Conservation (phyloP, 2,797 vertebrate species). For the Betta splendens region DNA sequence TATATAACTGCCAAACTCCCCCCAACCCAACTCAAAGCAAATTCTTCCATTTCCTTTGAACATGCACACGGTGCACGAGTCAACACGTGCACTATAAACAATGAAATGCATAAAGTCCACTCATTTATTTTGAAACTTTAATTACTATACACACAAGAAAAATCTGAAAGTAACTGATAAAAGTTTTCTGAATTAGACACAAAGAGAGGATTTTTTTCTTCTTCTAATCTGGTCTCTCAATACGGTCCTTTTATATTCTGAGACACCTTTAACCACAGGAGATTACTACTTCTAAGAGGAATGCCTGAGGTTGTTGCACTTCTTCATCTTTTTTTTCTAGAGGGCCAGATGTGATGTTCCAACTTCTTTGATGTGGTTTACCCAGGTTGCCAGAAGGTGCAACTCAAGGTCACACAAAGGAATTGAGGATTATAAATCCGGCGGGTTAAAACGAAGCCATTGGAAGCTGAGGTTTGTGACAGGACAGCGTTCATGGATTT, state of each 20-base stretch:
- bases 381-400: conserved; percentile 37
- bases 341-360: conserved; percentile 52
- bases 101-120: not conserved
- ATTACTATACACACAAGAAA: not conserved
- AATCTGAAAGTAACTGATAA: not conserved
- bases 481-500: conserved; percentile 6
- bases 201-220: conserved; percentile 11
- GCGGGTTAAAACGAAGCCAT: conserved; percentile 13
- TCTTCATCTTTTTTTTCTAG: conserved; percentile 50
- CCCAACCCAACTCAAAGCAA: conserved; percentile 3
- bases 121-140: not conserved
- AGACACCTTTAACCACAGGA: conserved; percentile 50
- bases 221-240: conserved; percentile 26
- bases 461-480: conserved; percentile 13
- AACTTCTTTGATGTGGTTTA: conserved; percentile 57
- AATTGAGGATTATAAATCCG: conserved; percentile 48
- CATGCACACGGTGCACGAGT: not conserved
- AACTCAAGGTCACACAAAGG: conserved; percentile 51
- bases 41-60: not conserved
- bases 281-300: conserved; percentile 52
- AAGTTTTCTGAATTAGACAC: not conserved
- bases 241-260: conserved; percentile 31
- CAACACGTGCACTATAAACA: not conserved
- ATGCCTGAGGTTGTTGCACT: conserved; percentile 39
- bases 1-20: conserved; percentile 1